Conservation (phyloP, 2,113 vertebrate species). For the Pelvicachromis taeniatus region DNA sequence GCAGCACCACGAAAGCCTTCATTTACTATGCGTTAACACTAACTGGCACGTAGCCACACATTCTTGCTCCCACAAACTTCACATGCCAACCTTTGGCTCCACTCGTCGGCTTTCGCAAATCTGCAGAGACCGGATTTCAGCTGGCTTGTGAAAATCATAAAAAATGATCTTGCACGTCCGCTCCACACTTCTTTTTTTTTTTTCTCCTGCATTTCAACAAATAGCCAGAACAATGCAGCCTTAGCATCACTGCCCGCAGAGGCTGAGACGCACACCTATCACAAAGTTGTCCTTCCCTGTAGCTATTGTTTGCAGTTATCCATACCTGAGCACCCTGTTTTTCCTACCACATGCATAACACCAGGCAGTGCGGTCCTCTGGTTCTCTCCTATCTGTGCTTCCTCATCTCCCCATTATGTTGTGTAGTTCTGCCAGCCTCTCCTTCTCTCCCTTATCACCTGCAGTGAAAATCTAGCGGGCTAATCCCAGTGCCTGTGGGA, state of each 20-base stretch:
- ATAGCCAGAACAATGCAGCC: not conserved
- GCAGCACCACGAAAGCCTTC: constrained; percentile 24
- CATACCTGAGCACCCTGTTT: constrained; percentile 25
- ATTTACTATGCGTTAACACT: constrained; percentile 22
- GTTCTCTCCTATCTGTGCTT: constrained; percentile 48
- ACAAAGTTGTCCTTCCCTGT: constrained; percentile 45
- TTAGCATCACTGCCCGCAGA: not conserved
- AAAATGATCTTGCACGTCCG: constrained; percentile 5
- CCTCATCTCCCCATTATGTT: constrained; percentile 61
- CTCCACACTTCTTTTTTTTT: not conserved
- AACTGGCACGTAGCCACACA: not conserved
- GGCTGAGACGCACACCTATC: constrained; percentile 20
- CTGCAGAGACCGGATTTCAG: not conserved
- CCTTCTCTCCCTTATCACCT: constrained; percentile 62
- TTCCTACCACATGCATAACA: constrained; percentile 22
- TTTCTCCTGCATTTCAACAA: not conserved
- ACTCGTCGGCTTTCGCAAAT: not conserved
- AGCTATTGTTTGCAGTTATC: constrained; percentile 53
- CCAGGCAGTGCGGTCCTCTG: constrained; percentile 26
- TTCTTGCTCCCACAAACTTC: constrained; percentile 1
- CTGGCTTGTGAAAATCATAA: not conserved
- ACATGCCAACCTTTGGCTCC: constrained; percentile 19
- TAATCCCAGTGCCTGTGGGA: constrained; percentile 66
- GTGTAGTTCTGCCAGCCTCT: constrained; percentile 51
- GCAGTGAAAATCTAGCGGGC: constrained; percentile 61